Conservation (phyloP, 2,797 vertebrate species). For the Lepus oiostolus region DNA sequence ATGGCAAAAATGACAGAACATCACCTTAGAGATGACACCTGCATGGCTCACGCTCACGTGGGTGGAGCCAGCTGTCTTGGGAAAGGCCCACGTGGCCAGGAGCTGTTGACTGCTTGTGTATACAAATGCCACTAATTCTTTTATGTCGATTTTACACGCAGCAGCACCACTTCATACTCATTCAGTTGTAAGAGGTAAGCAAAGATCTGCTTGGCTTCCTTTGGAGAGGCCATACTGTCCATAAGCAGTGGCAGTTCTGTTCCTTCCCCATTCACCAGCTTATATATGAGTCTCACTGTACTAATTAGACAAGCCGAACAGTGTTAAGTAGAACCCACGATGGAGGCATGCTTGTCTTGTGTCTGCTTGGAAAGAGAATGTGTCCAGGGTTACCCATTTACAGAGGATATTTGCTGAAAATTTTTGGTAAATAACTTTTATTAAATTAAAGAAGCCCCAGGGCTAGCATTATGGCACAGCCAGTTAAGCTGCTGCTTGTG, state of each 20-base stretch:
- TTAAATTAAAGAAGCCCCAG: conserved; percentile 16
- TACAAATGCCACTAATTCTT: neutral
- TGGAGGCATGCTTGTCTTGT: neutral
- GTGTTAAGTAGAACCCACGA: neutral
- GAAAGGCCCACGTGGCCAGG: neutral
- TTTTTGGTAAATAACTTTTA: conserved; percentile 38
- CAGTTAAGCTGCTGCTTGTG: no score
- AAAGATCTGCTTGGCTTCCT: conserved; percentile 7
- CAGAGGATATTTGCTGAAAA: conserved; percentile 13
- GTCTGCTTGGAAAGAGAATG: conserved; percentile 34
- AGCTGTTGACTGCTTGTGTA: neutral
- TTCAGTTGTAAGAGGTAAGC: neutral
- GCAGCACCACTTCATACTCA: conserved; percentile 14
- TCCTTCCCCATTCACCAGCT: neutral
- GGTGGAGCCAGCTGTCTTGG: neutral
- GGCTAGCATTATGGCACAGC: no score
- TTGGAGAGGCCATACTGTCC: neutral
- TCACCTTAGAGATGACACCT: conserved; percentile 27
- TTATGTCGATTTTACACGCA: neutral
- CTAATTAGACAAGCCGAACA: neutral
- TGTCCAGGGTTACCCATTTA: neutral
- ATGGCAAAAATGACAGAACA: neutral
- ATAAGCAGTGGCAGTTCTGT: conserved; percentile 7
- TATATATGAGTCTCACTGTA: neutral
- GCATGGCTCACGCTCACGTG: neutral